Base-by-base conservation (phyloP, 2,888 invertebrate species). In the Baronia brevicornis region DNA sequence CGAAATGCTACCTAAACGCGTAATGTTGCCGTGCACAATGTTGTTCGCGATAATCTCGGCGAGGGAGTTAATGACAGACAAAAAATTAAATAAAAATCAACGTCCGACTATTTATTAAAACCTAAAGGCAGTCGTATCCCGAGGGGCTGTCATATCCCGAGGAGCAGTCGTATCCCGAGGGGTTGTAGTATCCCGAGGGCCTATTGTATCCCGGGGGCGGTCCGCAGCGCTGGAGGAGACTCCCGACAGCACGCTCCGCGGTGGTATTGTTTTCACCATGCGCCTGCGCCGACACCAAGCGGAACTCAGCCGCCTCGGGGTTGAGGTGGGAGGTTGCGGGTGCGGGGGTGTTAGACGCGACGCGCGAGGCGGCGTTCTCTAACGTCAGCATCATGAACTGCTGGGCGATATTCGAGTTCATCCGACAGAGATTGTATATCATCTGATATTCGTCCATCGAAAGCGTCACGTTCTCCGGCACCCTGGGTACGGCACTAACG, bases 381-480 rank as follows among this genome's bases (percentile, higher is more conserved):
- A n/a, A n/a, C n/a, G n/a, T n/a, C n/a, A n/a, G n/a, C 26, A 53
- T 28, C 61, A 73, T 59, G 61, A 54, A 75, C 43, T 55, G 59
- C 41, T 66, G 60, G 40, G 75, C 77, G 19, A 62, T 61, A 28
- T 7, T 37, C 28, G 62, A 44, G 51, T 67, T 63, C 38, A 60
- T 48, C 24, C 38, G 38, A 37, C 54, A 49, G 46, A 77, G 54
- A 40, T 54, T 33, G 31, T 41, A 33, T 56, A 61, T 67, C 39
- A 60, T 49, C 44, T 64, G 59, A 48, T 59, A 61, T 49, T 74
- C 70, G 10, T 51, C 41, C 39, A 41, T 39, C 36, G 60, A 48
- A 38, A 73, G 54, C 27, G 43, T 46, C 39, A 67, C 58, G 18
- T 39, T 29, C 26, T 27, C 22, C 15, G 19, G 26, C 14, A 7